These are phyloP conservation scores for Myopa tessellatipennis DNA, from an alignment of 2,888 invertebrate genomes.

Conservation along the genomic window DNA sequence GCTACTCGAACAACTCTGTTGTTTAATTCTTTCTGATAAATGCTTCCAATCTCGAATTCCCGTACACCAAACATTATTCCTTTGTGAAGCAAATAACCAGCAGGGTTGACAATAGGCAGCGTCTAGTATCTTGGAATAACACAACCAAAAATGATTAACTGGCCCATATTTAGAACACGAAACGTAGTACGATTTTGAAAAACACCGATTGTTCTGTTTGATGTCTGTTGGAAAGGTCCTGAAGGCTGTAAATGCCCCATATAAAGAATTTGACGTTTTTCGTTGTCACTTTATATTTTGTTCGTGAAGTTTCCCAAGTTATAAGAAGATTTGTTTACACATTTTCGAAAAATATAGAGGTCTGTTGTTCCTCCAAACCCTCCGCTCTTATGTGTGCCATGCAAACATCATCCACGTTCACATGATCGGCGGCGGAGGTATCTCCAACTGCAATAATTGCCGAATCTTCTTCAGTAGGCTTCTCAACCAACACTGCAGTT, in stretches of 20 bases:
- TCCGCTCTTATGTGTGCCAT: too few species aligned
- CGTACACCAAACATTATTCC: slow-evolving; percentile 30
- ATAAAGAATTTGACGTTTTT: slow-evolving; percentile 18
- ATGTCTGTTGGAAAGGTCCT: slow-evolving; percentile 9
- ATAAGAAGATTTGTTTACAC: slow-evolving; percentile 4
- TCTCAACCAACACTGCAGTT: too few species aligned
- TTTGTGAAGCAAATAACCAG: slow-evolving; percentile 38
- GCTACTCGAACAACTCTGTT: slow-evolving; percentile 34
- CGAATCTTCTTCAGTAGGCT: too few species aligned
- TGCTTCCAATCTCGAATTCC: slow-evolving; percentile 39
- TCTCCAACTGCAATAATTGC: too few species aligned
- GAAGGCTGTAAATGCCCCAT: slow-evolving; percentile 6
- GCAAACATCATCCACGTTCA: too few species aligned
- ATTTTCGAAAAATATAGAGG: slow-evolving; percentile 5
- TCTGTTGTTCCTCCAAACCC: slow-evolving; percentile 20
- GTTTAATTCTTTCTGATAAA: slow-evolving; percentile 40
- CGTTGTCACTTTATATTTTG: slow-evolving; percentile 16
- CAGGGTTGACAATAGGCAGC: slow-evolving; percentile 16
- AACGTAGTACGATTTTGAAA: slow-evolving; percentile 24
- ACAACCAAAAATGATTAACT: slow-evolving; percentile 23
- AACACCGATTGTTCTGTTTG: slow-evolving; percentile 18
- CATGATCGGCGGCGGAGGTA: too few species aligned
- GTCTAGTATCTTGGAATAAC: slow-evolving; percentile 35
- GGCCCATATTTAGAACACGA: slow-evolving; percentile 38
- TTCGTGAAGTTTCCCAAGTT: neutral